Conservation (phyloP, 2,888 invertebrate species). For the Nasonia oneida region DNA sequence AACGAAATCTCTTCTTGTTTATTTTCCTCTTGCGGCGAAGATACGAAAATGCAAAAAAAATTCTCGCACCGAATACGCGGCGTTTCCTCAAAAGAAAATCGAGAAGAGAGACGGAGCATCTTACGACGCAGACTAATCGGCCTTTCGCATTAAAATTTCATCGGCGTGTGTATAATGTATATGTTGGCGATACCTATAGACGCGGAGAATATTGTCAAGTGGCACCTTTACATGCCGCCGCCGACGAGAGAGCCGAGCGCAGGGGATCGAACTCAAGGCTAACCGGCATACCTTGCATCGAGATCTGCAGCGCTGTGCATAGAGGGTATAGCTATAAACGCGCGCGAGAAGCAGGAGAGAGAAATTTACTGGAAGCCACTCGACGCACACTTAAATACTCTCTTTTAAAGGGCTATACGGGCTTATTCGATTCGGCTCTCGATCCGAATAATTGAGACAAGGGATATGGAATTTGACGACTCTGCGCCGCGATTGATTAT, state of each 20-base stretch:
- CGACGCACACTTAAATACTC: conserved; percentile 8
- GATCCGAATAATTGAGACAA: conserved; percentile 5
- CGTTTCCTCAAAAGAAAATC: neutral
- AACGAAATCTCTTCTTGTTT: neutral
- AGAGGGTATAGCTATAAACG: conserved; percentile 17
- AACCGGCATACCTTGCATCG: conserved; percentile 69
- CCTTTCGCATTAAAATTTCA: conserved; percentile 28
- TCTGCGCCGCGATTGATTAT: neutral
- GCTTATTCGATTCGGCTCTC: neutral
- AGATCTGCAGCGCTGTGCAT: conserved; percentile 54
- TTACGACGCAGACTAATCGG: neutral
- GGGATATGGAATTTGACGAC: neutral
- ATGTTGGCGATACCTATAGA: neutral
- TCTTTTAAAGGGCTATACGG: conserved; percentile 3
- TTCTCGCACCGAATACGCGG: neutral
- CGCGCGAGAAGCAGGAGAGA: conserved; percentile 11
- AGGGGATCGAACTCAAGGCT: conserved; percentile 77
- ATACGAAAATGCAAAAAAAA: neutral
- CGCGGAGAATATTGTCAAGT: conserved; percentile 19
- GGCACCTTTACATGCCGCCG: conserved; percentile 39
- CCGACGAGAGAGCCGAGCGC: conserved; percentile 33
- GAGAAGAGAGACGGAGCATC: neutral
- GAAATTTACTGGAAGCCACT: conserved; percentile 50
- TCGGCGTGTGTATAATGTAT: neutral
- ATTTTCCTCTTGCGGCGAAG: neutral